A percentile compares a stretch with the other conserved stretches of the same genome.
These are phyloP conservation scores for Clarias gariepinus DNA, from an alignment of 2,113 vertebrate species.

Conservation along the genomic window DNA sequence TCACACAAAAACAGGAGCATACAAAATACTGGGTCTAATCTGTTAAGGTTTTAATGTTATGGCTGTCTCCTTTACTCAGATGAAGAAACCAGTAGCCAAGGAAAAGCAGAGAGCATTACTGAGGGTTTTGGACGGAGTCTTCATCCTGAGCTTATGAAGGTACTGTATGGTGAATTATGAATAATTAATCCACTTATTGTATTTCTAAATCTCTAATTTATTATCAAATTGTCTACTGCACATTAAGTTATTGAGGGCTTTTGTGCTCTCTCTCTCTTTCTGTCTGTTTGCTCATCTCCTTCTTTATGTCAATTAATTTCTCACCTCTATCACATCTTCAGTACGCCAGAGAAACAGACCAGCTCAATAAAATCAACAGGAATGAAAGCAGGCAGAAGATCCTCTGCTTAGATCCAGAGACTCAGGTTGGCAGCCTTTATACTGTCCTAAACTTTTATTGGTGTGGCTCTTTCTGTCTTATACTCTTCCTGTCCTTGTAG, in stretches of 20 bases:
- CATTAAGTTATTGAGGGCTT: background rate
- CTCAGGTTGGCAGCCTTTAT: constrained; percentile 79
- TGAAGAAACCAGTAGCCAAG: constrained; percentile 84
- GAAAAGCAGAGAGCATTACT: constrained; percentile 86
- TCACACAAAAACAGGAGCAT: no score
- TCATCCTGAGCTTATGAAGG: constrained; percentile 94
- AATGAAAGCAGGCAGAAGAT: constrained; percentile 92
- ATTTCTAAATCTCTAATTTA: background rate
- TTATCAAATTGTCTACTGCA: background rate
- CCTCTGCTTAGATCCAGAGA: constrained; percentile 90
- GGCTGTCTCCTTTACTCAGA: constrained; percentile 75
- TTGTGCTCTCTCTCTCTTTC: background rate
- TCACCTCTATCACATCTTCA: constrained; percentile 59
- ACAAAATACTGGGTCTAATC: no score
- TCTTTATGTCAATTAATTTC: background rate
- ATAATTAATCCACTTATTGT: background rate
- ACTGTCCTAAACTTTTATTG: background rate
- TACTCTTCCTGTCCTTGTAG: constrained; percentile 53
- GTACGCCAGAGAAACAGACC: constrained; percentile 95
- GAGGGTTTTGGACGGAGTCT: constrained; percentile 91
- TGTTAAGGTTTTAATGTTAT: no score
- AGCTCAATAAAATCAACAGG: constrained; percentile 92
- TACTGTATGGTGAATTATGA: constrained; percentile 61
- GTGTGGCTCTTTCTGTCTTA: constrained; percentile 7
- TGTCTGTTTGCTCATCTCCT: background rate